Percentiles rank a stretch among this genome's conserved stretches.
phyloP scores from a whole-genome alignment of 2,113 vertebrate genomes.

The Gobius niger region DNA sequence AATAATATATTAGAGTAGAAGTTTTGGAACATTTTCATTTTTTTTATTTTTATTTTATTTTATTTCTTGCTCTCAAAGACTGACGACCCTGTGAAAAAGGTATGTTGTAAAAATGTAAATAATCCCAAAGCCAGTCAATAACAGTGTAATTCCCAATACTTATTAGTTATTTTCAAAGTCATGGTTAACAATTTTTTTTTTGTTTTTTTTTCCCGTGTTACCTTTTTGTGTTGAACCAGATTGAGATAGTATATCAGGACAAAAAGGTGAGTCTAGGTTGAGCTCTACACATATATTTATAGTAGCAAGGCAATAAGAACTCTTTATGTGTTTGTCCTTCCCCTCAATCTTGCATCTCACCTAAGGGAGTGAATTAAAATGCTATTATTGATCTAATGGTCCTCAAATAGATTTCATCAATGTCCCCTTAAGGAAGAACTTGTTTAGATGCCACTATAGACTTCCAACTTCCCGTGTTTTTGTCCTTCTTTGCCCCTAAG shows the following conservation, averaged over 20 bases:
- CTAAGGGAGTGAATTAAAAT: conserved; percentile 38
- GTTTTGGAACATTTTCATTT: background rate
- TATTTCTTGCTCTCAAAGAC: conserved; percentile 39
- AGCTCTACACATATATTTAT: conserved; percentile 5
- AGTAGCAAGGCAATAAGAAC: background rate
- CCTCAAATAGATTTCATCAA: conserved; percentile 28
- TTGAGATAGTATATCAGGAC: conserved; percentile 35
- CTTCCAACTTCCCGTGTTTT: background rate
- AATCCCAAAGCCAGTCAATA: background rate
- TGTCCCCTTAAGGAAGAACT: conserved; percentile 16
- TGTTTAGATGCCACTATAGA: conserved; percentile 30
- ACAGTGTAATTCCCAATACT: background rate
- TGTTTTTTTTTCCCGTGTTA: background rate
- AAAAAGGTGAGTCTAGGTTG: conserved; percentile 49
- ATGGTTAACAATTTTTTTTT: conserved; percentile 16
- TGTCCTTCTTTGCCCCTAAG: conserved; percentile 24
- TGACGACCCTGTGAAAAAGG: conserved; percentile 52
- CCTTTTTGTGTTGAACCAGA: conserved; percentile 24
- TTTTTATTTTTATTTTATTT: conserved; percentile 29
- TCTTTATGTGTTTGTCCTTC: conserved; percentile 19
- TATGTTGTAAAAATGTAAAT: conserved; percentile 34
- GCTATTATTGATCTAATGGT: conserved; percentile 50
- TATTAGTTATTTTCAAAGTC: background rate
- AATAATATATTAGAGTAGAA: background rate
- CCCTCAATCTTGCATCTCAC: conserved; percentile 33